Evolutionary conservation across 1,140 invertebrate species (phyloP).

Genomic region (Dolichoris vasculosae): DNA sequence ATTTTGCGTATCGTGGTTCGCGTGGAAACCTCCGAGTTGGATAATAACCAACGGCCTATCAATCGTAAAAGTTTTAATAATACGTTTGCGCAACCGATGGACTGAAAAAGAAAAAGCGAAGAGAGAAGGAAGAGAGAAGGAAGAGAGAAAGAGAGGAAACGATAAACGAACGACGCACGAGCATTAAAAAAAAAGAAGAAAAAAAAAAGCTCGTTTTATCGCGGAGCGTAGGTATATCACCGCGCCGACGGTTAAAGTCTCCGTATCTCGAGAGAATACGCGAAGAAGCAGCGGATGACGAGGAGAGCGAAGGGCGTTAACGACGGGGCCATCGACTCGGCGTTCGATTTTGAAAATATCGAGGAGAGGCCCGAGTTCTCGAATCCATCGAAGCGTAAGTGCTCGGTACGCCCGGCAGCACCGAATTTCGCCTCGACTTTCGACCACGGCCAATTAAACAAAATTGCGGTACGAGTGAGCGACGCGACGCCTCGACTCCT

Average conservation of each 20-base stretch:
- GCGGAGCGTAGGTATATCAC: neutral
- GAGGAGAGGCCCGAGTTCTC: too few relatives aligned
- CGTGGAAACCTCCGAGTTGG: too few relatives aligned
- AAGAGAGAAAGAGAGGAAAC: too few relatives aligned
- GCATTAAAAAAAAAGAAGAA: neutral
- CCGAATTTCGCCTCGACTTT: neutral
- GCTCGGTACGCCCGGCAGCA: neutral
- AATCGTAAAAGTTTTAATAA: too few relatives aligned
- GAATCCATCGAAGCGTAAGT: too few relatives aligned
- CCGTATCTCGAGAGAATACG: neutral
- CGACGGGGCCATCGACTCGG: neutral
- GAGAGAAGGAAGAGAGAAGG: neutral
- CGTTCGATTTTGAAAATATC: neutral
- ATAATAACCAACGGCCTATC: too few relatives aligned
- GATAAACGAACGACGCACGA: too few relatives aligned
- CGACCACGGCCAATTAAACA: neutral
- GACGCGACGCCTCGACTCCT: constrained; percentile 11
- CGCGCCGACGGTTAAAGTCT: neutral
- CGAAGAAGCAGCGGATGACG: neutral
- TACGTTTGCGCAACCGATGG: neutral
- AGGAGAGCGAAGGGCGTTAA: neutral
- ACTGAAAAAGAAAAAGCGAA: neutral
- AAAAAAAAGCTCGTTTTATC: neutral
- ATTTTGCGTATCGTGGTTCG: too few relatives aligned
- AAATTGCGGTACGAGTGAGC: neutral